These are phyloP conservation scores for Rhinogobio ventralis DNA, from an alignment of 2,797 vertebrate species.

Conservation along the genomic window DNA sequence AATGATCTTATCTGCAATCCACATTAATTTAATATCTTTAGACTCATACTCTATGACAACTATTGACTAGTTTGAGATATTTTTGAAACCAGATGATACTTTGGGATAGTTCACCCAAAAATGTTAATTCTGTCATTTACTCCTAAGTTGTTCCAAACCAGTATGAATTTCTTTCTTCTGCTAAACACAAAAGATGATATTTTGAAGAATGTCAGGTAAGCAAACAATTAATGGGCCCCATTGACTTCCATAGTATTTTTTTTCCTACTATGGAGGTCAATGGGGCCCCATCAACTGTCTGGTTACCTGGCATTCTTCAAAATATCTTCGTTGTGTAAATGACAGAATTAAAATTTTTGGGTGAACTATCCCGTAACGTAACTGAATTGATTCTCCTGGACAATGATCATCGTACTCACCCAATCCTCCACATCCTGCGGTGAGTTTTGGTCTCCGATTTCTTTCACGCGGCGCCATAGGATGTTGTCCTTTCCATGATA, in stretches of 20 bases:
- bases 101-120: neutral
- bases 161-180: too few species aligned
- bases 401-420: constrained; percentile 77
- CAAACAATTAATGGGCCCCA: neutral
- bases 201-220: neutral
- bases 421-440: constrained; percentile 87
- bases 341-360: too few species aligned
- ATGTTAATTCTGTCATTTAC: too few species aligned
- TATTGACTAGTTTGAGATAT: neutral
- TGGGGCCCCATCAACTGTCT: neutral
- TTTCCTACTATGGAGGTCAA: neutral
- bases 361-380: neutral
- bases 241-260: neutral
- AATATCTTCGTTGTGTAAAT: neutral
- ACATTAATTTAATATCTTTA: neutral
- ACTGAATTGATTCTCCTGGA: neutral
- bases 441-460: constrained; percentile 70
- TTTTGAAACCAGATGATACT: neutral
- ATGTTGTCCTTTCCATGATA: constrained; percentile 86
- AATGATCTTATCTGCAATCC: neutral
- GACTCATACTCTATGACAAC: neutral
- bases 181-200: neutral
- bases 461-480: constrained; percentile 83
- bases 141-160: too few species aligned
- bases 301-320: too few species aligned